Base-by-base conservation (phyloP, 2,797 vertebrate species). In the Helarctos malayanus region DNA sequence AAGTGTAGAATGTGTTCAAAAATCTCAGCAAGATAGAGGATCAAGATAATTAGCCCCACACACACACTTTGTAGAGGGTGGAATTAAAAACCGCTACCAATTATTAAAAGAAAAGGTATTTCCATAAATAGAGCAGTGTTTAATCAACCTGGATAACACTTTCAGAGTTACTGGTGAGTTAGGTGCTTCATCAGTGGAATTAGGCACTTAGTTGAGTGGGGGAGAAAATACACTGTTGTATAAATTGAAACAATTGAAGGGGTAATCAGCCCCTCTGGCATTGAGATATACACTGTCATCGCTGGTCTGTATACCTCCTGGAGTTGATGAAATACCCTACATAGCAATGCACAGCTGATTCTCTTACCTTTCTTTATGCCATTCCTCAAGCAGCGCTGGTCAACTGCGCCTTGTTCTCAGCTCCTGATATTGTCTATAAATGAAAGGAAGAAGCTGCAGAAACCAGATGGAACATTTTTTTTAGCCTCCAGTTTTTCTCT, bases 61-160 rank as follows among this genome's bases (percentile, higher is more conserved):
- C 2, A 75, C 7, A 75, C 5, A 87, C 56, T 57, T 73, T 91
- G 49, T 61, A 86, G 23, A 93, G 19, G 16, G 25, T 75, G 47
- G 38, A 93, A 80, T 91, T 81, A 52, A 75, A 81, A 78, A 93
- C 13, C 11, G 41, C 23, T 56, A 32, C 27, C 94, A 94, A 78
- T 89, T 89, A 97, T 57, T 96, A 86, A 94, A 93, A 93, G 38
- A 90, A 82, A 94, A 87, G 16, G 4, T 91, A 76, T 76, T 94
- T 95, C 76, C 16, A 63, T 89, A 78, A 94, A 86, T 68, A 95
- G 21, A 65, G 8, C 35, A 80, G 54, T 78, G 23, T 94, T 96
- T 73, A 89, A 79, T 95, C 49, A 97, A 89, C 69, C 57, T 59
- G 35, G 93, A 82, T 88, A 94, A 91, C 49, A 86, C 56, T 91